Percentiles rank a stretch among this genome's conserved stretches.
phyloP scores from a whole-genome alignment of 64 coral and sea anemone genomes.

The Exaiptasia diaphana region DNA sequence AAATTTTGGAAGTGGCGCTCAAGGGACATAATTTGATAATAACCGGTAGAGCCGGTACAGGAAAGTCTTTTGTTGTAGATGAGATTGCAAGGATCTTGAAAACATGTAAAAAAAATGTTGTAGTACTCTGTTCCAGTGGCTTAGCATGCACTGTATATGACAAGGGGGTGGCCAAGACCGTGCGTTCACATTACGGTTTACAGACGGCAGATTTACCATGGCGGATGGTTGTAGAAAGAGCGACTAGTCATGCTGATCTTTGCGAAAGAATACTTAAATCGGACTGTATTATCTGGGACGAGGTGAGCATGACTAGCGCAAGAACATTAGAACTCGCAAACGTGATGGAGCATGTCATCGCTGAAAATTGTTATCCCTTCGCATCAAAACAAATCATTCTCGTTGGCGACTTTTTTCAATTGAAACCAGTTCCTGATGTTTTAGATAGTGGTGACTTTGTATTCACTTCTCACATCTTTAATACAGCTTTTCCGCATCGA shows the following conservation, averaged over 20 bases:
- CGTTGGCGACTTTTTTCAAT: slow-evolving; percentile 43
- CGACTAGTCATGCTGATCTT: not conserved
- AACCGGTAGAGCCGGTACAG: slow-evolving; percentile 12
- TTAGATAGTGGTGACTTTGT: not conserved
- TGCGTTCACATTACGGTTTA: slow-evolving; percentile 32
- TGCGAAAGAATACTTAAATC: not conserved
- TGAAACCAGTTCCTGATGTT: not conserved
- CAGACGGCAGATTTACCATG: slow-evolving; percentile 35
- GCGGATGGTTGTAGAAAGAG: not conserved
- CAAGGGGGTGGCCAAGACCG: not conserved
- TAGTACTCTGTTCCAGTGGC: slow-evolving; percentile 18
- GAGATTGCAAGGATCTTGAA: not conserved
- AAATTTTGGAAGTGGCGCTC: not conserved
- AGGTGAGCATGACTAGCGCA: not conserved
- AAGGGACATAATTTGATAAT: slow-evolving; percentile 18
- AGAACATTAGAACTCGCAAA: slow-evolving; percentile 18
- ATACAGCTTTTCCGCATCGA: not conserved
- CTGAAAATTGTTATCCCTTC: not conserved
- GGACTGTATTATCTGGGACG: slow-evolving; percentile 10
- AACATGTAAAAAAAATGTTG: not conserved
- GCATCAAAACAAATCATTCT: slow-evolving; percentile 25
- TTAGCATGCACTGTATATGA: slow-evolving; percentile 2
- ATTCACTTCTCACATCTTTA: slow-evolving; percentile 8
- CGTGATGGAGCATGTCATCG: not conserved
- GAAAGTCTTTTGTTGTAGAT: slow-evolving; percentile 11